Conservation (phyloP, 2,797 vertebrate species). For the Scolopax bukidnonensis region DNA sequence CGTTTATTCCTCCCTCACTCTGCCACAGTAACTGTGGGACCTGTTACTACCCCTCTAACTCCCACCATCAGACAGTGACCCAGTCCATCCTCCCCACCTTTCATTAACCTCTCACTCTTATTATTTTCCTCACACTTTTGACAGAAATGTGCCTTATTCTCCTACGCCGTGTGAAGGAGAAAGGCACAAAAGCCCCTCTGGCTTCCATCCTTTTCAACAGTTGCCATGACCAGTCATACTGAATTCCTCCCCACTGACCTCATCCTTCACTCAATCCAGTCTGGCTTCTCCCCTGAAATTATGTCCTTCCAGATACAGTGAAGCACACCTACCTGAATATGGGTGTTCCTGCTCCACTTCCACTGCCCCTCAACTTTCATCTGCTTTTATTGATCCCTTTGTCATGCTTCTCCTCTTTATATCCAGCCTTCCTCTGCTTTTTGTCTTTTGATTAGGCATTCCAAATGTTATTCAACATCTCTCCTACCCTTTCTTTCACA, state of each 20-base stretch:
- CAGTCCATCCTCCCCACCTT: neutral
- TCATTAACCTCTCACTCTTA: neutral
- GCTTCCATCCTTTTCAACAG: neutral
- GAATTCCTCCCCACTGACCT: constrained; percentile 1
- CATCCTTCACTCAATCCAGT: neutral
- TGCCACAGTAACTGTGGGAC: neutral
- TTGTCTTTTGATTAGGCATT: neutral
- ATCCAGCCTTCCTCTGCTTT: neutral
- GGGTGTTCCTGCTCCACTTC: neutral
- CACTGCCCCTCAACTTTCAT: neutral
- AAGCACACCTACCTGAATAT: neutral
- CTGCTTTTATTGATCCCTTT: neutral
- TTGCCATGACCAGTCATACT: neutral
- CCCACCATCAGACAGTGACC: neutral
- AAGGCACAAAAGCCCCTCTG: neutral
- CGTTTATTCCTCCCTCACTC: neutral
- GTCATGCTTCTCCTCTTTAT: neutral
- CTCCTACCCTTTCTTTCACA: neutral
- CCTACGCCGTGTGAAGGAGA: neutral
- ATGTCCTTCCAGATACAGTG: neutral
- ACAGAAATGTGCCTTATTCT: neutral
- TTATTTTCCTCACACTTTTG: neutral
- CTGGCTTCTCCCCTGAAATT: neutral
- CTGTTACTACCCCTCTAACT: neutral
- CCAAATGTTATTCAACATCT: neutral